Conservation (phyloP, 1,140 invertebrate species). For the Himalopsyche phryganea region DNA sequence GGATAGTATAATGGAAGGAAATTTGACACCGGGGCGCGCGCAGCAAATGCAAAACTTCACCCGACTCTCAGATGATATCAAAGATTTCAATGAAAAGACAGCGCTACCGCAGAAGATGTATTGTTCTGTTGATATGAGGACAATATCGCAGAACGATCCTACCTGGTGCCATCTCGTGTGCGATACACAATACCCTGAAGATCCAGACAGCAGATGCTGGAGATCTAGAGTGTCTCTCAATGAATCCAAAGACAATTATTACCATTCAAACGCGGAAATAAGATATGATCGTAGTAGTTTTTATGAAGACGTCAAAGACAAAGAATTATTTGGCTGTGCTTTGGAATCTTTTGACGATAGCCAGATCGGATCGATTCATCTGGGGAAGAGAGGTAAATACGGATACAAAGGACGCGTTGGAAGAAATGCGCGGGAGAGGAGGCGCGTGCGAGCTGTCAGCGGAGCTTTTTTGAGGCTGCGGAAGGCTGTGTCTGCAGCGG, state of each 20-base stretch:
- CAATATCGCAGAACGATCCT: constrained; percentile 15
- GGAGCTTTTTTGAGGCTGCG: constrained; percentile 28
- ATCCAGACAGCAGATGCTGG: constrained; percentile 21
- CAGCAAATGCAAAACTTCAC: constrained; percentile 8
- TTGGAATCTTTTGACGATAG: no score
- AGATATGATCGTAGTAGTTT: constrained; percentile 23
- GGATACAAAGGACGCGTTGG: constrained; percentile 16
- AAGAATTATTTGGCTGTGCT: no score
- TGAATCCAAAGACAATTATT: constrained; percentile 14
- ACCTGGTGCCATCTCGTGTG: constrained; percentile 11
- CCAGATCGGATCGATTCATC: no score
- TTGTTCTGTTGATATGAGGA: constrained; percentile 32
- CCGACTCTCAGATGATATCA: not conserved
- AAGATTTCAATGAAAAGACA: constrained; percentile 18
- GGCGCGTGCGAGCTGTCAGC: constrained; percentile 28
- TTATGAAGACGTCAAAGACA: no score
- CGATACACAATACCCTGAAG: not conserved
- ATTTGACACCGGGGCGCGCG: constrained; percentile 22
- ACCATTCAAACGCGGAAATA: constrained; percentile 20
- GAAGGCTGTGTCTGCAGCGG: constrained; percentile 11
- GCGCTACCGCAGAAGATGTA: constrained; percentile 21
- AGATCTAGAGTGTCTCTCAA: constrained; percentile 6
- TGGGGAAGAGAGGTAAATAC: not conserved
- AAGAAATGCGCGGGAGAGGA: constrained; percentile 28
- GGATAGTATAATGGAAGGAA: constrained; percentile 14